Percentiles rank a stretch among this genome's conserved stretches.
Conservation (phyloP, 2,888 invertebrate genomes). For the Leptarthrus brevirostris region DNA sequence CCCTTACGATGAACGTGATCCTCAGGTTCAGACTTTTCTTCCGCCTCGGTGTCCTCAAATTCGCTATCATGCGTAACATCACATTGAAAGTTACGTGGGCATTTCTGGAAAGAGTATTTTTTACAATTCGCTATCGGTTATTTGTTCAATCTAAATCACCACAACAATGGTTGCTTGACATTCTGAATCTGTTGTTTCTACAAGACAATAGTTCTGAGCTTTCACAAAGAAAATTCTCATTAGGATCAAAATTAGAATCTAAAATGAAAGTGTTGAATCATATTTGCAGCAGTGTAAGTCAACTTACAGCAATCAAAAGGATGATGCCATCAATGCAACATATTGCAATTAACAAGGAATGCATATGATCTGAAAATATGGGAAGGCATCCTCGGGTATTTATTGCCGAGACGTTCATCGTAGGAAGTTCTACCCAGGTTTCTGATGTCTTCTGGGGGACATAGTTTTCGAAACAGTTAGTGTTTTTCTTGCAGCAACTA, state of each 20-base stretch:
- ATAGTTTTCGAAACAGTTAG: constrained; percentile 48
- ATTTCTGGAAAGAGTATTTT: background rate
- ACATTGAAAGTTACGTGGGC: background rate
- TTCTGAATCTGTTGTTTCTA: constrained; percentile 41
- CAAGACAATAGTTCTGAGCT: background rate
- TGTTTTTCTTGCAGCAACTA: constrained; percentile 53
- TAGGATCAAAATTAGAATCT: constrained; percentile 46
- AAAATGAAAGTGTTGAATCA: background rate
- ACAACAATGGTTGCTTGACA: constrained; percentile 40
- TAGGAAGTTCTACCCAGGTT: constrained; percentile 44
- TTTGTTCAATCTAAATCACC: background rate
- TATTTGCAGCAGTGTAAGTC: background rate
- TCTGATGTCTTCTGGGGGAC: background rate
- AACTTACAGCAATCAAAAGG: constrained; percentile 18
- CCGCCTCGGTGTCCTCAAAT: background rate
- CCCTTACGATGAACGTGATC: background rate
- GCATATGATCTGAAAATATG: constrained; percentile 27
- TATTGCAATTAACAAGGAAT: background rate
- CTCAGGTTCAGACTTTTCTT: background rate
- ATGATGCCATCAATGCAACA: background rate
- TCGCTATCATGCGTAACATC: constrained; percentile 1
- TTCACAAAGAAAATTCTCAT: constrained; percentile 30
- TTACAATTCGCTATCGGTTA: too few relatives aligned
- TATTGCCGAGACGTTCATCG: constrained; percentile 43
- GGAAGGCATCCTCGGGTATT: constrained; percentile 52